Evolutionary conservation across 2,797 vertebrate species (phyloP).

Genomic region (Parambassis ranga): DNA sequence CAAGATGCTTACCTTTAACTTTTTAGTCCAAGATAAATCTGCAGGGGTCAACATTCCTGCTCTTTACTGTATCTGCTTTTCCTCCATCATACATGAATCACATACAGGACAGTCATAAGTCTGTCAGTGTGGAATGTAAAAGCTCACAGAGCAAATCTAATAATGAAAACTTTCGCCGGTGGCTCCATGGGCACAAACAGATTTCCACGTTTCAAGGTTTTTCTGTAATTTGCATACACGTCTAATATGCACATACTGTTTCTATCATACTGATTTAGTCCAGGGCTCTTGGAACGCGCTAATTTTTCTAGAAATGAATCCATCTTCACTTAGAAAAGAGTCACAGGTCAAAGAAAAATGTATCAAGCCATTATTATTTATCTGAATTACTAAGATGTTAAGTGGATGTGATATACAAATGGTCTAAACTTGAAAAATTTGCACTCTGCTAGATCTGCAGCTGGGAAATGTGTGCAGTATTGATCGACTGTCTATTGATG

Average conservation of each 20-base stretch:
- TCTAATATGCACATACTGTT: not conserved
- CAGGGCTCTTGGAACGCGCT: no score
- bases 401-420: no score
- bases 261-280: no score
- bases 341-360: no score
- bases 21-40: slow-evolving; percentile 16
- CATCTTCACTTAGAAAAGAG: no score
- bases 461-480: no score
- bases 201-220: not conserved
- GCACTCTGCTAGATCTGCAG: no score
- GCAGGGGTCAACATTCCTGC: slow-evolving; percentile 26
- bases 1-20: slow-evolving; percentile 4
- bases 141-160: slow-evolving; percentile 23
- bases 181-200: not conserved
- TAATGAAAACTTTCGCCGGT: not conserved
- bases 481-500: no score
- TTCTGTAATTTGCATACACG: not conserved
- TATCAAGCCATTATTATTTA: no score
- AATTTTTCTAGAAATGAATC: no score
- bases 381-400: no score
- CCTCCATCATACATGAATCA: slow-evolving; percentile 15
- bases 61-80: slow-evolving; percentile 31
- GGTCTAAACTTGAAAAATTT: no score
- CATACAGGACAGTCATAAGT: slow-evolving; percentile 20
- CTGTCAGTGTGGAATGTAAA: slow-evolving; percentile 49